Conservation (phyloP, 2,888 invertebrate genomes). For the Leptinotarsa tumamoca region DNA sequence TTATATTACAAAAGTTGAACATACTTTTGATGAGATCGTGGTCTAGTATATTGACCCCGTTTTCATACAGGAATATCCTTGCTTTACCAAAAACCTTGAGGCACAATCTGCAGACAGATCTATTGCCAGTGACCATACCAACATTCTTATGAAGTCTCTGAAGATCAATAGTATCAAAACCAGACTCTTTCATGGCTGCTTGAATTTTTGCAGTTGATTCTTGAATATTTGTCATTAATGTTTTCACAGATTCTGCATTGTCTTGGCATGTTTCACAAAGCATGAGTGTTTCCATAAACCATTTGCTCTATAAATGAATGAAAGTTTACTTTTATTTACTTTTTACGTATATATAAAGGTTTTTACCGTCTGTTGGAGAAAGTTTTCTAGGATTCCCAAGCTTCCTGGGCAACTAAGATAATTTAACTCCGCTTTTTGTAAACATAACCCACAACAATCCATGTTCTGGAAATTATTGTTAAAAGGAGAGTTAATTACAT, state of each 20-base stretch:
- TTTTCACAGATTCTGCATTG: constrained; percentile 18
- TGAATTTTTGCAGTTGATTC: constrained; percentile 17
- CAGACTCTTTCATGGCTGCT: constrained; percentile 15
- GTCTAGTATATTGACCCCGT: constrained; percentile 26
- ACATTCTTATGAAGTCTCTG: constrained; percentile 16
- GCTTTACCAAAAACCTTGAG: constrained; percentile 23
- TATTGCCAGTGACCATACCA: not conserved
- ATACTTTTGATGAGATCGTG: constrained; percentile 34
- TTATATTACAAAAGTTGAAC: constrained; percentile 32
- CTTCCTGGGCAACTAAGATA: constrained; percentile 16
- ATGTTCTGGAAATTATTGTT: constrained; percentile 18
- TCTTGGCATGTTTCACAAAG: constrained; percentile 29
- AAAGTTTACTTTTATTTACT: not conserved
- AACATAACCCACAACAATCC: constrained; percentile 40
- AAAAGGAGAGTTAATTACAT: not conserved
- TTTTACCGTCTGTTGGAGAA: constrained; percentile 35
- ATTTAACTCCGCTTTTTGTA: constrained; percentile 23
- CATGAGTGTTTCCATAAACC: constrained; percentile 11
- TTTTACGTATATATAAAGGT: not conserved
- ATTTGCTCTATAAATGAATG: constrained; percentile 26
- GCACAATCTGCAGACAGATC: constrained; percentile 33
- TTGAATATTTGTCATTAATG: constrained; percentile 8
- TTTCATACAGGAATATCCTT: constrained; percentile 35
- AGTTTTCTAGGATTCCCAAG: constrained; percentile 21
- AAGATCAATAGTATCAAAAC: constrained; percentile 22